These are phyloP conservation scores for Echinarachnius parma DNA, from an alignment of 53 echinoderm and acorn worm genomes.

Conservation along the genomic window DNA sequence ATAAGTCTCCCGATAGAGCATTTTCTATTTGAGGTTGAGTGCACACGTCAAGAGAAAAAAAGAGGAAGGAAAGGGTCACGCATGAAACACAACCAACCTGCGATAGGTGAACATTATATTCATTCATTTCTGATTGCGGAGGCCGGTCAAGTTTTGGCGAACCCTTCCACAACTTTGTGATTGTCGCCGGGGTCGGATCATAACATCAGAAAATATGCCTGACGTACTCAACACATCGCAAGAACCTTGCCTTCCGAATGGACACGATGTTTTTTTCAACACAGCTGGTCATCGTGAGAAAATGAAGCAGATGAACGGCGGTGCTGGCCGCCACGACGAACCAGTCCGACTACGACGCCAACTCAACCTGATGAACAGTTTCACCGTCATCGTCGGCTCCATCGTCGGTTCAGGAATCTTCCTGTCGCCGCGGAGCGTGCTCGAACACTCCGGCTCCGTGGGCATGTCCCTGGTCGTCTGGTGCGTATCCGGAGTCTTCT, in stretches of 20 bases:
- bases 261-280: background rate
- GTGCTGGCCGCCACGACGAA: slow-evolving; percentile 1
- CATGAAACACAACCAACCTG: no score
- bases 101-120: no score
- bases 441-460: slow-evolving; percentile 67
- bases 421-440: slow-evolving; percentile 62
- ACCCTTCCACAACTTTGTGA: no score
- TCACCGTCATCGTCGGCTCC: slow-evolving; percentile 71
- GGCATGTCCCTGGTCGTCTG: slow-evolving; percentile 78
- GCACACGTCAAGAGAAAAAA: no score
- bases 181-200: no score
- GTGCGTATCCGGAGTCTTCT: slow-evolving; percentile 69
- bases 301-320: slow-evolving; percentile 13
- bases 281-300: background rate
- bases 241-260: slow-evolving; percentile 18
- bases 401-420: slow-evolving; percentile 86
- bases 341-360: slow-evolving; percentile 56
- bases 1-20: no score
- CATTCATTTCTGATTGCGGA: no score
- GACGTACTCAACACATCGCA: slow-evolving; percentile 35
- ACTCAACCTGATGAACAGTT: slow-evolving; percentile 65
- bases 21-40: no score
- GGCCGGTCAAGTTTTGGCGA: no score
- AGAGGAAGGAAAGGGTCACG: no score
- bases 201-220: slow-evolving; percentile 27